Base-by-base conservation (phyloP, 2,113 vertebrate genomes). In the Lamprotornis superbus region DNA sequence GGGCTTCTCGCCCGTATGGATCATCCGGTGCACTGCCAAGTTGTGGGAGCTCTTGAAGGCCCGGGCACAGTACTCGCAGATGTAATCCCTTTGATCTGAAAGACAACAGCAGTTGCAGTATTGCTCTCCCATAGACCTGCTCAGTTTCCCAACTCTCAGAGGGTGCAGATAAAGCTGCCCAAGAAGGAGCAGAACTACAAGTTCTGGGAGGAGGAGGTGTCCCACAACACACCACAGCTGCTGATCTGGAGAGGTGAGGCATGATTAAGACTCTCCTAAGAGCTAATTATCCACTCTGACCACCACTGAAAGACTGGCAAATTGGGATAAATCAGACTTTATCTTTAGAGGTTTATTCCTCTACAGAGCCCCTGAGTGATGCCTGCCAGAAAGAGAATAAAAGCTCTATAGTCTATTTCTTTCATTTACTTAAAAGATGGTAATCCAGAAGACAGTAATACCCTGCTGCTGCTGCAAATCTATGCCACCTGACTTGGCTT, bases 1-100 rank as follows among this genome's bases (percentile, higher is more conserved):
- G 12, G 99, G 99, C 94, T 99, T 99, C 97, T 99, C 99, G 97
- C 99, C 99, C 0, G 99, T 99, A 94, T 99, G 99, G 96, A 99
- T 99, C 99, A 99, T 99, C 24, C 99, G 98, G 94, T 99, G 99
- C 86, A 99, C 99, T 7, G 99, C 99, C 97, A 99, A 97, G 93
- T 99, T 99, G 94, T 99, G 99, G 77, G 99, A 99, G 90, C 99
- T 99, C 98, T 99, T 99, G 96, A 99, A 99, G 37, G 99, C 99
- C 53, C 99, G 98, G 93, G 99, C 99, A 46, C 99, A 99, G 90
- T 99, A 99, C 97, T 99, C 99, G 92, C 99, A 99, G 95, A 99
- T 99, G 97, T 99, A 99, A 97, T 99, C 99, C 88, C 99, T 98
- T 97, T 99, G 99, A 98, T 99, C 99, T 98, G 93, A 85, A 95